phyloP scores from a whole-genome alignment of 2,113 vertebrate genomes.

The Gobio gobio region DNA sequence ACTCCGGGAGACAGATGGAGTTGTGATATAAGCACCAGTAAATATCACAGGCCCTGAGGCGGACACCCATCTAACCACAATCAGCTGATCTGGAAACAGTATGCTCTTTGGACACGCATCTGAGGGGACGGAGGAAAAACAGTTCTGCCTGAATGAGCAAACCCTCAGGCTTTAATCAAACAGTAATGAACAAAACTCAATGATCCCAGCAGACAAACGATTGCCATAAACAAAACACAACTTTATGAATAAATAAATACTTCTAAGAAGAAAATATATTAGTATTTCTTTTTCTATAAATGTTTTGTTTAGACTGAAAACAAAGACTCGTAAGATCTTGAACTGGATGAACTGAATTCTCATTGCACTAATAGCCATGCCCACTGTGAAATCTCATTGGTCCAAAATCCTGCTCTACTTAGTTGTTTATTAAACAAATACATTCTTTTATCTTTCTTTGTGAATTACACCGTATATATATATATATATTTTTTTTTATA shows the following conservation, averaged over 20 bases:
- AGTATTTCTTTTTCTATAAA: not conserved
- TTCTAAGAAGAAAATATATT: not conserved
- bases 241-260: slow-evolving; percentile 6
- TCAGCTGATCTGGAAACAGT: slow-evolving; percentile 44
- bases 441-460: not conserved
- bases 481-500: not conserved
- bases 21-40: slow-evolving; percentile 22
- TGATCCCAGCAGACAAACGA: not conserved
- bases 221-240: slow-evolving; percentile 12
- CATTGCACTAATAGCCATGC: not conserved
- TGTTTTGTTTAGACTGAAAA: not conserved
- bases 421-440: not conserved
- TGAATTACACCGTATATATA: not conserved
- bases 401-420: not conserved
- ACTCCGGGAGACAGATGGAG: slow-evolving; percentile 19
- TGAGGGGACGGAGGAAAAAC: slow-evolving; percentile 7
- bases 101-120: slow-evolving; percentile 1
- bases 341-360: not conserved
- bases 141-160: slow-evolving; percentile 2
- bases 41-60: slow-evolving; percentile 27
- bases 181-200: slow-evolving; percentile 2
- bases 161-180: slow-evolving; percentile 29
- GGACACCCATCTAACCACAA: slow-evolving; percentile 13
- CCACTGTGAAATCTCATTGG: not conserved
- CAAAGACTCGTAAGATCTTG: not conserved